Evolutionary conservation across 2,113 vertebrate species (phyloP).

Genomic region (Epinephelus fuscoguttatus): DNA sequence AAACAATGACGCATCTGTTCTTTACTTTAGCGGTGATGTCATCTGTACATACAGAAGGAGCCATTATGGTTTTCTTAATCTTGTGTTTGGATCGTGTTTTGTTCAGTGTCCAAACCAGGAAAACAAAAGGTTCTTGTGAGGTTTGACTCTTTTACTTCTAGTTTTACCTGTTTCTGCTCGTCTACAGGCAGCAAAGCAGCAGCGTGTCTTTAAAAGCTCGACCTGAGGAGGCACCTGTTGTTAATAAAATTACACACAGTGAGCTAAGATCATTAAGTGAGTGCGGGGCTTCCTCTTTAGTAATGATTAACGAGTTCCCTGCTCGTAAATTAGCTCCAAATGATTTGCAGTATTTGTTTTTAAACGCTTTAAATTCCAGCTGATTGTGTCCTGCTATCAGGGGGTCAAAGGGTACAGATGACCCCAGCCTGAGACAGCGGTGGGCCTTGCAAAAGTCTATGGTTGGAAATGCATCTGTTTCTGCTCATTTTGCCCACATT

Average conservation of each 20-base stretch:
- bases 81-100: neutral
- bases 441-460: no score
- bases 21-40: neutral
- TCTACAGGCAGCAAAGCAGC: neutral
- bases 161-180: neutral
- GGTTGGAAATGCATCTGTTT: no score
- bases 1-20: neutral
- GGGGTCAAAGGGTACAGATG: no score
- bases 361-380: neutral
- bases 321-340: neutral
- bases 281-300: neutral
- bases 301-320: slow-evolving; percentile 10
- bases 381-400: neutral
- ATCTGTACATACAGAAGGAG: neutral
- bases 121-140: neutral
- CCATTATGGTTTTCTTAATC: neutral
- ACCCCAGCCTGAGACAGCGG: no score
- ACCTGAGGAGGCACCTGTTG: neutral
- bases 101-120: neutral
- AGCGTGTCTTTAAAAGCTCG: neutral
- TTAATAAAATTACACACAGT: neutral
- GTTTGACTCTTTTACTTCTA: neutral
- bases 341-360: neutral
- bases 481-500: no score
- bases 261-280: slow-evolving; percentile 4